Base-by-base conservation (phyloP, 2,797 vertebrate genomes). In the Phoebastria nigripes region DNA sequence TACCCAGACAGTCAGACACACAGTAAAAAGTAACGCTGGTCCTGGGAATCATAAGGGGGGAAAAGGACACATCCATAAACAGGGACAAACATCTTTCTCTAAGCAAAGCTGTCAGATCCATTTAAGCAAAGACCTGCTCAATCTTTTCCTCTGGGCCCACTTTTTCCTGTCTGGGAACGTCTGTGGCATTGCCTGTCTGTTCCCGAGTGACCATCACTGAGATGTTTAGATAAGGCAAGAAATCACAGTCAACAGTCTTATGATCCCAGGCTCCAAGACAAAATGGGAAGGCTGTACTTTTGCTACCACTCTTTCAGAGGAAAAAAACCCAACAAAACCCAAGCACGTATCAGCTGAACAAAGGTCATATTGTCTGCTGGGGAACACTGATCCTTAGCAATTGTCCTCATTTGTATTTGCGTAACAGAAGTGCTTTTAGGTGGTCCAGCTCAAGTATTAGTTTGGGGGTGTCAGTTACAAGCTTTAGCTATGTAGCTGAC, bases 211-310 rank as follows among this genome's bases (percentile, higher is more conserved):
- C 91, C 96, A 93, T 76, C 94, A 35, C 44, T 94, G 95, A 97
- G 92, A 97, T 91, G 74, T 94, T 98, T 94, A 98, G 97, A 98
- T 98, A 98, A 98, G 97, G 96, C 94, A 92, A 96, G 96, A 83
- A 96, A 94, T 94, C 26, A 4, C 93, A 96, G 93, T 98, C 96
- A 94, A 69, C 94, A 97, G 93, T 80, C 94, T 87, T 58, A 77
- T 73, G 93, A 88, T 92, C 93, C 94, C 87, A 80, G 84, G 88
- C 85, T 92, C 90, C 82, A 77, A 94, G 81, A 95, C 93, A 94
- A 95, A 97, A 91, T 87, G 89, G 95, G 90, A 97, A 97, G 91
- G 92, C 82, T 94, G 66, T 91, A 92, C 73, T 95, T 98, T 90
- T 97, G 81, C 97, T 97, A 90, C 92, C 56, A 55, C 46, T 89